Evolutionary conservation across 1,140 invertebrate genomes (phyloP), one percentile per base, ranked within the genome.

Genomic region (Lucilia cuprina): DNA sequence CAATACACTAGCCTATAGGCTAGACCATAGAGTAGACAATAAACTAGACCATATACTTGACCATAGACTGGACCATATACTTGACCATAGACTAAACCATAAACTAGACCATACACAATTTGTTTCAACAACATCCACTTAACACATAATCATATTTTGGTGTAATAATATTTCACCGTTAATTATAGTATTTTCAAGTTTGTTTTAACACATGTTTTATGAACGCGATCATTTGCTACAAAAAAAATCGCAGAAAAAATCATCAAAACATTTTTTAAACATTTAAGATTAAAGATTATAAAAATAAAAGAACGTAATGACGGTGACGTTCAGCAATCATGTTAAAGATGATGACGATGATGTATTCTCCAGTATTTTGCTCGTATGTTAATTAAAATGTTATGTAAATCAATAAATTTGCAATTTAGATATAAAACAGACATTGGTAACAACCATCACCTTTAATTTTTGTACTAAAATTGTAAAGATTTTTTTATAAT

Each of bases 331-430:
- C 17, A 41, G 8, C 41, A 41, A 5, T 2, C 41, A 41, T 41
- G 41, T 7, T 41, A 30, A 30, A 41, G 34, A n/a, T 30, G 25
- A 30, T 30, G 25, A 30, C 25, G 8, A 34, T 75, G 21, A 17
- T 35, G 75, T 4, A 19, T 35, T 2, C 35, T 19, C 5, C 34
- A 19, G n/a, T 78, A 21, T 21, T 70, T 70, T n/a, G 65, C 19
- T 70, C n/a, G 14, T 60, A 60, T 60, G 55, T 21, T 21, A 70
- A 70, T 70, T 70, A 70, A 70, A 70, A 70, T 70, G 65, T 70
- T 80, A 80, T 80, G 77, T 80, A 80, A 80, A 80, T 80, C 77
- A 80, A 80, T 80, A 80, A 80, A 80, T 49, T 49, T 80, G 47
- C 77, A 80, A 80, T 80, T 80, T 50, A 80, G 77, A 50, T 49